Evolutionary conservation across 2,113 vertebrate species (phyloP).

Genomic region (Pterocles orientalis): DNA sequence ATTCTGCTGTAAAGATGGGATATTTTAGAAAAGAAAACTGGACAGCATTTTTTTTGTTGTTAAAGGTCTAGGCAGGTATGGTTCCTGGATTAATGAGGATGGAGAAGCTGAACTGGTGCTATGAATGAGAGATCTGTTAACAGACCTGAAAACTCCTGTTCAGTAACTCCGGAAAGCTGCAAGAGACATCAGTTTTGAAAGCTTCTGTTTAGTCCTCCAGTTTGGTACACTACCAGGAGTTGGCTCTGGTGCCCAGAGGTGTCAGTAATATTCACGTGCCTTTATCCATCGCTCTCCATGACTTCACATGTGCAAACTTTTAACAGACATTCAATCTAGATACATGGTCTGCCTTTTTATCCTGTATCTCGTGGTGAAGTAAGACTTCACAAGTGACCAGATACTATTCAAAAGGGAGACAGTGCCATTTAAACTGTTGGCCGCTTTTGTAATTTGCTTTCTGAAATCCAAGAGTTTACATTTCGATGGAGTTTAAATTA

Average conservation of each 20-base stretch:
- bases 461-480: background rate
- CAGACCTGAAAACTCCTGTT: background rate
- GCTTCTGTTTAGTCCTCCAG: background rate
- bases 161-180: background rate
- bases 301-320: background rate
- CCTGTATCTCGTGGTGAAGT: background rate
- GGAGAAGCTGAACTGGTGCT: background rate
- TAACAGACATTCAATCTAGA: background rate
- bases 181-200: background rate
- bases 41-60: background rate
- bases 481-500: background rate
- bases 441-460: background rate
- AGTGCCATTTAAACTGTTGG: background rate
- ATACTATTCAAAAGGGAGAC: background rate
- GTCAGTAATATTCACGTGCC: background rate
- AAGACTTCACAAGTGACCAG: background rate
- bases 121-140: background rate
- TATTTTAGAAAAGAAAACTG: background rate
- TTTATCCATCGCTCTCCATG: background rate
- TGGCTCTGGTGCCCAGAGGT: background rate
- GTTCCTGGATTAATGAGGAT: background rate
- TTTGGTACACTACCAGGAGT: background rate
- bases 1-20: background rate
- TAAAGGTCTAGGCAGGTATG: background rate
- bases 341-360: background rate